Base-by-base conservation (phyloP, 2,113 vertebrate genomes). In the Chaetura pelagica region DNA sequence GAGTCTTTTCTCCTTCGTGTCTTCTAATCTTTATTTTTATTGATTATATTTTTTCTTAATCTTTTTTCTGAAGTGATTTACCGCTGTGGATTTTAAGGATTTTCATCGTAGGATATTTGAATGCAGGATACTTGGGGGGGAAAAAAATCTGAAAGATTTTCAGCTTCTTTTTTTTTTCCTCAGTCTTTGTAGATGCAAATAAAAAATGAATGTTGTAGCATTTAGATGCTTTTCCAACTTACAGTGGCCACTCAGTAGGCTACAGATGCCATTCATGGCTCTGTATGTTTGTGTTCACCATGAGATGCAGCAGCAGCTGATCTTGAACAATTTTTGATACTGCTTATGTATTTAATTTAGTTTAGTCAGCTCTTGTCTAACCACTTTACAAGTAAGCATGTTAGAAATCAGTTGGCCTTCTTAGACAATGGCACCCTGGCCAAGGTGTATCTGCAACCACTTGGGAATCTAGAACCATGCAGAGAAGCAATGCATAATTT, bases 311-410 rank as follows among this genome's bases (percentile, higher is more conserved):
- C 38, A 79, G 40, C 71, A 73, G 46, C 58, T 67, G 55, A 81
- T 94, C 38, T 44, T 35, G 44, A 92, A 46, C n/a, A 87, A 35
- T 81, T 81, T 88, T 86, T 10, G 21, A 59, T 84, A 75, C 51
- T 64, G 30, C 24, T 78, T 34, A 58, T 86, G 3, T 86, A 44
- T 90, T 80, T 89, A 34, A 52, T 87, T 80, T 11, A 57, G 48
- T 88, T 84, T 59, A 87, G 75, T 82, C 61, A 75, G 9, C 35
- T 85, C 74, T 72, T 95, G 61, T 69, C 61, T 69, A 62, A 71
- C 54, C 40, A 61, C 26, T 89, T 74, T 44, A 46, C 66, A 95
- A 92, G 40, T 84, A 82, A 88, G 67, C 8, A 44, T 75, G 12
- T 64, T 90, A 74, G 66, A 88, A 84, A 86, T 64, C 48, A 86